Conservation (phyloP, 64 coral and sea anemone species). For the Acropora tenuis region DNA sequence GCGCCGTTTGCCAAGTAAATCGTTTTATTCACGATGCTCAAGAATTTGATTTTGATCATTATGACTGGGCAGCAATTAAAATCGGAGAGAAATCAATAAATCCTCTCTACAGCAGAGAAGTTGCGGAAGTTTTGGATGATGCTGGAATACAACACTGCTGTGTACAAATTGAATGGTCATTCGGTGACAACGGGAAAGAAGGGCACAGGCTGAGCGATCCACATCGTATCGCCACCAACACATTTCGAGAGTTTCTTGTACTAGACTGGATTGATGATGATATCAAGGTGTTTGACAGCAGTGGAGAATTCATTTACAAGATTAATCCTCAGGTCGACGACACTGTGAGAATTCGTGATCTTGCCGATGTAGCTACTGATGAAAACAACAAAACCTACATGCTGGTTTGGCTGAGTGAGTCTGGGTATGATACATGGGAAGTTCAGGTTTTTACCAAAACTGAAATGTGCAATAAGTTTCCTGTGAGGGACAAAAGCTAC, state of each 20-base stretch:
- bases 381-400: slow-evolving; percentile 1
- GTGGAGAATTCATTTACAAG: slow-evolving; percentile 23
- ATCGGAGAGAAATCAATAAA: too few relatives aligned
- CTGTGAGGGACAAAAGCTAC: background rate
- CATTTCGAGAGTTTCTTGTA: background rate
- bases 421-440: background rate
- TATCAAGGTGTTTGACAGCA: background rate
- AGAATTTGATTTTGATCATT: too few relatives aligned
- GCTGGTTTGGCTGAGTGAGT: background rate
- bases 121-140: background rate
- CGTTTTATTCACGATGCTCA: too few relatives aligned
- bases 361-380: slow-evolving; percentile 18
- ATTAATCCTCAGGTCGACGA: background rate
- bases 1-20: too few relatives aligned
- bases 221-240: background rate
- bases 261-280: background rate
- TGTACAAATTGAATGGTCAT: background rate
- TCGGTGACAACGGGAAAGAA: background rate
- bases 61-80: too few relatives aligned
- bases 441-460: background rate
- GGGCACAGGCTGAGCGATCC: background rate
- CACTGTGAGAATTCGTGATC: background rate
- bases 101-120: too few relatives aligned
- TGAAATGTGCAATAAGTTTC: background rate
- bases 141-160: background rate